Evolutionary conservation across 2,113 vertebrate species (phyloP).

Genomic region (Empidonax traillii): DNA sequence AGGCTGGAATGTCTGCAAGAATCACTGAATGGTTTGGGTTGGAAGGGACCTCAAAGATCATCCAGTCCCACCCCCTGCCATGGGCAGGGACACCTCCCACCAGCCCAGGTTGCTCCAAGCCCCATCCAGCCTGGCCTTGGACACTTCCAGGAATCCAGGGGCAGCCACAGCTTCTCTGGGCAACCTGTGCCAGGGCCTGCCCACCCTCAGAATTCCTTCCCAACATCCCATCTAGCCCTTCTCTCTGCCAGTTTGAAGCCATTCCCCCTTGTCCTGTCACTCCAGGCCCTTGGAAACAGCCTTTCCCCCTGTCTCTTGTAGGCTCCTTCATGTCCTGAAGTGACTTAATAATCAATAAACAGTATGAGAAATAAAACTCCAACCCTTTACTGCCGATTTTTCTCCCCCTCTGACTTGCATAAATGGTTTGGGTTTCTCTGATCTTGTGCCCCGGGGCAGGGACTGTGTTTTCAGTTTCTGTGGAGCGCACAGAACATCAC

Average conservation of each 20-base stretch:
- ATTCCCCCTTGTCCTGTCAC: not conserved
- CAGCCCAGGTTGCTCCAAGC: not conserved
- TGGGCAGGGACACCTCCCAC: not conserved
- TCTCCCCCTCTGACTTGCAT: not conserved
- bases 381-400: not conserved
- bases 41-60: not conserved
- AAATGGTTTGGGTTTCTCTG: not conserved
- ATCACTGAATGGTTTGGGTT: not conserved
- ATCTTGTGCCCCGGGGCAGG: not conserved
- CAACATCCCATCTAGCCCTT: no score
- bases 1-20: not conserved
- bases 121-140: not conserved
- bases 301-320: not conserved
- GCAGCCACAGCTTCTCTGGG: not conserved
- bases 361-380: not conserved
- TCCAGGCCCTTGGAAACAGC: not conserved
- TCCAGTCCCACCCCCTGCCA: not conserved
- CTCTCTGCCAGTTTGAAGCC: no score
- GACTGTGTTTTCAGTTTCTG: not conserved
- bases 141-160: not conserved
- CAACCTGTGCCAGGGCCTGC: not conserved
- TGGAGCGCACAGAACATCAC: not conserved
- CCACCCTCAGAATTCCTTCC: not conserved
- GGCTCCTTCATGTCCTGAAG: not conserved
- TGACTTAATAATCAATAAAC: not conserved